Evolutionary conservation across 2,113 vertebrate genomes (phyloP).

Genomic region (Syrrhaptes paradoxus): DNA sequence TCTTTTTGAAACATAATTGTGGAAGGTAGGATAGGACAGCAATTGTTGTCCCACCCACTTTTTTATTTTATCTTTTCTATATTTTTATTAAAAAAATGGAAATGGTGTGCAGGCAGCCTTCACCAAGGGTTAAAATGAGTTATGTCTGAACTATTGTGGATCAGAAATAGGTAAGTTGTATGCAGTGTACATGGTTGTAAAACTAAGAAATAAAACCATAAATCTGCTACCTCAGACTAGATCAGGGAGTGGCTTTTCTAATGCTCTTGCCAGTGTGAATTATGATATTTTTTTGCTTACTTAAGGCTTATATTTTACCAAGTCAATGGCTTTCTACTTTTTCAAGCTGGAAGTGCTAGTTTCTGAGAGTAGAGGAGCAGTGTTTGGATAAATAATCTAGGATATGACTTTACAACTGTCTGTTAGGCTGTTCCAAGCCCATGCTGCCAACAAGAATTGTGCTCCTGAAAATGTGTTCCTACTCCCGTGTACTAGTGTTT

Average conservation of each 20-base stretch:
- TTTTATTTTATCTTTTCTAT: neutral
- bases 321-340: neutral
- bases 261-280: neutral
- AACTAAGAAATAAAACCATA: neutral
- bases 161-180: neutral
- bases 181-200: fast-evolving
- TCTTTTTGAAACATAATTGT: fast-evolving
- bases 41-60: neutral
- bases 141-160: neutral
- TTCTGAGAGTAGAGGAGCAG: neutral
- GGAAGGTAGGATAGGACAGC: neutral
- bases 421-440: neutral
- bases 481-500: neutral
- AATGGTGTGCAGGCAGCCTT: neutral
- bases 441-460: neutral
- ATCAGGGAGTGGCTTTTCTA: neutral
- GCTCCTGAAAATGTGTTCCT: neutral
- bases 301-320: neutral
- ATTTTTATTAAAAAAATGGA: neutral
- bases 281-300: neutral
- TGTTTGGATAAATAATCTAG: neutral
- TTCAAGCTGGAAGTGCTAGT: neutral
- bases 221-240: neutral
- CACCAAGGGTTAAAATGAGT: neutral
- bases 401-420: neutral